A percentile compares a stretch with the other conserved stretches of the same genome.
These are phyloP conservation scores for Fukomys damarensis DNA, from an alignment of 2,113 vertebrate species.

Conservation along the genomic window DNA sequence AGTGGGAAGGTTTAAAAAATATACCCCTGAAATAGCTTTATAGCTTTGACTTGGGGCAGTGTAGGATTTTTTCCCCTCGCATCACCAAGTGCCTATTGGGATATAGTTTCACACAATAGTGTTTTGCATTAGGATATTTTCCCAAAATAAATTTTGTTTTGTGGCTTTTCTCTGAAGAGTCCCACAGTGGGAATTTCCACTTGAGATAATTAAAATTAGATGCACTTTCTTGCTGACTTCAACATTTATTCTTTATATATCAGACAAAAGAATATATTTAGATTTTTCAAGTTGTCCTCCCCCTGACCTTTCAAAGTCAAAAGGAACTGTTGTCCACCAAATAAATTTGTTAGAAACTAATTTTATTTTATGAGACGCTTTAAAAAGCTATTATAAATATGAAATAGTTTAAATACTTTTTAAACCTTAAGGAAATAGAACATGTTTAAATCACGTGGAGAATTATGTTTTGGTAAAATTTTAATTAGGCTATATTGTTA, in stretches of 20 bases:
- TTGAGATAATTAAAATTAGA: constrained; percentile 60
- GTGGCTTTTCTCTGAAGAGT: constrained; percentile 73
- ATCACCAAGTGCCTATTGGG: not conserved
- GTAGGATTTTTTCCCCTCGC: not conserved
- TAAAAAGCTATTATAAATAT: not conserved
- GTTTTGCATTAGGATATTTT: constrained; percentile 75
- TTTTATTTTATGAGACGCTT: constrained; percentile 19
- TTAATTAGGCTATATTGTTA: not conserved
- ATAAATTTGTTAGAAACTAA: not conserved
- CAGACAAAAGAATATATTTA: not conserved
- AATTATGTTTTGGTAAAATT: not conserved
- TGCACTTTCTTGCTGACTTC: constrained; percentile 47
- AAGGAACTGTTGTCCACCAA: not conserved
- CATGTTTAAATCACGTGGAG: not conserved
- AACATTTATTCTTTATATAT: constrained; percentile 59
- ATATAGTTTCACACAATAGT: constrained; percentile 65
- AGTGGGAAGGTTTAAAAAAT: constrained; percentile 1
- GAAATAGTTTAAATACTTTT: not conserved
- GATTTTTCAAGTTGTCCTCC: constrained; percentile 28
- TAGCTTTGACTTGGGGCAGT: not conserved
- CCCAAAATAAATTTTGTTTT: constrained; percentile 75
- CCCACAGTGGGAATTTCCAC: constrained; percentile 50
- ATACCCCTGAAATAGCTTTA: not conserved
- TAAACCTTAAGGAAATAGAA: not conserved
- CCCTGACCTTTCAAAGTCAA: constrained; percentile 2